Base-by-base conservation (phyloP, 2,113 vertebrate genomes). In the Calidris pugnax region DNA sequence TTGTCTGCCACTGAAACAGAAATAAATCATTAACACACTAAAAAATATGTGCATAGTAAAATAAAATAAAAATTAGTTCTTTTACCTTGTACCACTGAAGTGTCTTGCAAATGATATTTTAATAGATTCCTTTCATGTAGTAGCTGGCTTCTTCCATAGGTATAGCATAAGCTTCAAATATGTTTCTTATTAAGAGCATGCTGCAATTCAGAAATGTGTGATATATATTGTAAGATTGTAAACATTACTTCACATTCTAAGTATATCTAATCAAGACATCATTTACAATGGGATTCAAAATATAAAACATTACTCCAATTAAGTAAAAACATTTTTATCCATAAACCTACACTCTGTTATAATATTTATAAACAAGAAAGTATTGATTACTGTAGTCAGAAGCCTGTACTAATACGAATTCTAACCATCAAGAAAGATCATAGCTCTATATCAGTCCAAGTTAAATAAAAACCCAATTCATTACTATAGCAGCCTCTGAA, bases 381-480 rank as follows among this genome's bases (percentile, higher is more conserved):
- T 24, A 63, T 85, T 37, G 56, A 83, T 90, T 83, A 62, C 12
- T 39, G 51, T 79, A 53, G 30, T 53, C 55, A 73, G 9, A 87
- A 93, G 45, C 26, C 86, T 95, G 20, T 60, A 89, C 43, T 55
- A 67, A 48, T 79, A 76, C 84, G 45, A 92, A 92, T 79, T 93
- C 47, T 90, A 85, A 82, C 22, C 39, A 76, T 60, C 51, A 92
- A 83, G 8, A 9, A 30, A 80, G 47, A 81, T 83, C 79, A 73
- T 73, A 69, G 19, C 22, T 94, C 59, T 67, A 2, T 90, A 72
- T 87, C 81, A 84, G 26, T 67, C 12, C 26, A 78, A 95, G 47
- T 93, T 90, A 97, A 95, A 95, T 89, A 88, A 96, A 97, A 91
- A 43, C 3, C 0, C 12, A 48, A 68, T 67, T 97, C 45, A 95